A percentile compares a stretch with the other conserved stretches of the same genome.
Evolutionary conservation across 2,888 invertebrate species (phyloP).

Genomic region (Sesia bembeciformis): DNA sequence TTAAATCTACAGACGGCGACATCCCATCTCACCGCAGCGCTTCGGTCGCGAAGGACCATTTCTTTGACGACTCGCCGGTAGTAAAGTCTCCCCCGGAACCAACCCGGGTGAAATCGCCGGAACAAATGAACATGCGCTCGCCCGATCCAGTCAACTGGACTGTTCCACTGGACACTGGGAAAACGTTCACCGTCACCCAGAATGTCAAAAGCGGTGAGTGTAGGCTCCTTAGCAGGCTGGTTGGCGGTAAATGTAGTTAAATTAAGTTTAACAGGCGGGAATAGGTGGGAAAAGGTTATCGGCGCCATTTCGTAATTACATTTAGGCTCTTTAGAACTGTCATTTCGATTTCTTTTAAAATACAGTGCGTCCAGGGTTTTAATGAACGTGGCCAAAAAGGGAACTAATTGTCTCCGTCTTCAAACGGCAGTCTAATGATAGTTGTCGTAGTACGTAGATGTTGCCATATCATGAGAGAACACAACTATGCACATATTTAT

Average conservation of each 20-base stretch:
- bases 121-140: conserved; percentile 92
- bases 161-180: conserved; percentile 93
- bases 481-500: too few relatives aligned
- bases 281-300: too few relatives aligned
- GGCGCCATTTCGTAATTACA: too few relatives aligned
- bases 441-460: too few relatives aligned
- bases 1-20: conserved; percentile 50
- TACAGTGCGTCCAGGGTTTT: too few relatives aligned
- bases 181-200: conserved; percentile 94
- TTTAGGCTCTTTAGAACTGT: too few relatives aligned
- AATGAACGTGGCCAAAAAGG: too few relatives aligned
- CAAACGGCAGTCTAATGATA: too few relatives aligned
- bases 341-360: too few relatives aligned
- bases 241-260: conserved; percentile 42
- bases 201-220: conserved; percentile 82
- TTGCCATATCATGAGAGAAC: too few relatives aligned
- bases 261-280: background rate
- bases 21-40: conserved; percentile 65
- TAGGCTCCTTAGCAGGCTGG: conserved; percentile 32
- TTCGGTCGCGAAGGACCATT: conserved; percentile 67
- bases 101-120: conserved; percentile 93
- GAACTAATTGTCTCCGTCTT: too few relatives aligned
- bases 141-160: conserved; percentile 97
- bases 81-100: conserved; percentile 95
- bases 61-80: conserved; percentile 75